Evolutionary conservation across 1,140 invertebrate species (phyloP).

Genomic region (Phortica variegata): DNA sequence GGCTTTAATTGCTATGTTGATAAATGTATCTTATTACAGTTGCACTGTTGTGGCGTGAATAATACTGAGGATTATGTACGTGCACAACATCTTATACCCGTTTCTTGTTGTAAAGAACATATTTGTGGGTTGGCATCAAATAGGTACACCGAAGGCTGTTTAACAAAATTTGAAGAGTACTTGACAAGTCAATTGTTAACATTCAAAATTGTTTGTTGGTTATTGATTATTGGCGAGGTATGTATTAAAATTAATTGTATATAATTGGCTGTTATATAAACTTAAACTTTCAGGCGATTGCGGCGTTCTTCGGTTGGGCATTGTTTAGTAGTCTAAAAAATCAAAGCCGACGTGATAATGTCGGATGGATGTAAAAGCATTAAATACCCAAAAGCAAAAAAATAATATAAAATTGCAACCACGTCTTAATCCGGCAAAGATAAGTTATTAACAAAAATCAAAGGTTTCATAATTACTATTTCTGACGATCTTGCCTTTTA

Average conservation of each 20-base stretch:
- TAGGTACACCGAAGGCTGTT: slow-evolving; percentile 34
- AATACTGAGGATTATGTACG: slow-evolving; percentile 34
- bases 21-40: slow-evolving; percentile 8
- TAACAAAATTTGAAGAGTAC: slow-evolving; percentile 39
- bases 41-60: slow-evolving; percentile 49
- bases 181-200: slow-evolving; percentile 36
- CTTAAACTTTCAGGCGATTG: slow-evolving; percentile 23
- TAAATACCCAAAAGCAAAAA: too few species aligned
- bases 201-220: slow-evolving; percentile 43
- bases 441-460: too few species aligned
- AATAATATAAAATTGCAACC: too few species aligned
- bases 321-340: slow-evolving; percentile 43
- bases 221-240: slow-evolving; percentile 43
- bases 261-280: neutral
- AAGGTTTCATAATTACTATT: too few species aligned
- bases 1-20: neutral
- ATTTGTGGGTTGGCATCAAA: slow-evolving; percentile 28
- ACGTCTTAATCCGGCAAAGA: too few species aligned
- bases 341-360: slow-evolving; percentile 40
- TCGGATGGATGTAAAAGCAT: slow-evolving; percentile 41
- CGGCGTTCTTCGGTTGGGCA: slow-evolving; percentile 39
- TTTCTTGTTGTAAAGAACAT: slow-evolving; percentile 30
- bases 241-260: neutral
- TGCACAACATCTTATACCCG: slow-evolving; percentile 36
- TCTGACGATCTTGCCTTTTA: too few species aligned